Evolutionary conservation across 2,113 vertebrate genomes (phyloP), one percentile per base, ranked within the genome.

Genomic region (Bubalus kerabau): DNA sequence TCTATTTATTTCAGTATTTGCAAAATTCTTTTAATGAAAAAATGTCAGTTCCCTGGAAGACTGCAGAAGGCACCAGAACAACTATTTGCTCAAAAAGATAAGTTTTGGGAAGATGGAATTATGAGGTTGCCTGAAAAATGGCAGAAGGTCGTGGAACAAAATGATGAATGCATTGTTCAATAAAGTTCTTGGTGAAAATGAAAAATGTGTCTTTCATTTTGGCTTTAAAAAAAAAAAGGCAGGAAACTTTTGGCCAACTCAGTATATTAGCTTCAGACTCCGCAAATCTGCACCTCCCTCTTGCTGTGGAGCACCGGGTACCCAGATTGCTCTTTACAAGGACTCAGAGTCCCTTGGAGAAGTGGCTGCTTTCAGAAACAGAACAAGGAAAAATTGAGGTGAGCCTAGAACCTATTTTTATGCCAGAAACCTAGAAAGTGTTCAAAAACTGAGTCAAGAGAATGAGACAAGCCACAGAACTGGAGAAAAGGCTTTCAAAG

Each of bases 51-150:
- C 21, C n/a, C n/a, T 40, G n/a, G 67, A 13, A 74, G n/a, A 23
- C 67, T 13, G 10, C 19, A 40, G 2, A 74, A 71, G 19, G n/a
- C 5, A 36, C n/a, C 0, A 0, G 67, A 12, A 24, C 67, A 74
- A 6, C 10, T 74, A 0, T 40, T 23, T 74, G 67, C 67, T 40
- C 10, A 40, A 23, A 74, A 74, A 74, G n/a, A 40, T 13, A 74
- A 12, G 9, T 40, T 71, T 71, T 11, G 19, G n/a, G n/a, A 71
- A 74, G 67, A 74, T 40, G n/a, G n/a, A 74, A 74, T 74, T 40
- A 74, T 74, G 67, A 74, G 5, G 19, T 74, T 40, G n/a, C 67
- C 67, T 74, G 67, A 23, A 40, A 74, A 74, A 40, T 40, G 19
- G 21, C 67, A 40, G 19, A 40, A 71, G 67, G 67, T 71, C 2